Evolutionary conservation across 2,888 invertebrate genomes (phyloP).

Genomic region (Drosophila mimetica): DNA sequence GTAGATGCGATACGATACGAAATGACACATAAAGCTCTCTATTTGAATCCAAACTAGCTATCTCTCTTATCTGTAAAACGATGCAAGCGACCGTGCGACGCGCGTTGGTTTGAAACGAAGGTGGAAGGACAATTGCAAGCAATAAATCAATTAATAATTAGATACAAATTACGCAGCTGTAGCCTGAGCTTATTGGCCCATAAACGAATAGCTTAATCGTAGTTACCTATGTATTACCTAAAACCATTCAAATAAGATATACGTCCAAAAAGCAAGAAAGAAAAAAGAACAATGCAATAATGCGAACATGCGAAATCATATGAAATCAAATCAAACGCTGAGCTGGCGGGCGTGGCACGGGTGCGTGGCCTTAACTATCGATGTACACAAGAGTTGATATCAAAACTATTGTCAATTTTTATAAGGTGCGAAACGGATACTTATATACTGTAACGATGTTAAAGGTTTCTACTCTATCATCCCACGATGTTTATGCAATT

Average conservation of each 20-base stretch:
- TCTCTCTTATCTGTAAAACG: constrained; percentile 7
- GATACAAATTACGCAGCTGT: constrained; percentile 42
- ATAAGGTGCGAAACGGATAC: constrained; percentile 2
- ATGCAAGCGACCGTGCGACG: constrained; percentile 40
- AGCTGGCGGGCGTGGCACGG: constrained; percentile 49
- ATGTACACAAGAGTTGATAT: constrained; percentile 64
- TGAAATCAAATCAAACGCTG: constrained; percentile 32
- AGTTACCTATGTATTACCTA: constrained; percentile 42
- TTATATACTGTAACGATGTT: constrained; percentile 21
- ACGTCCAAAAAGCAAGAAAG: constrained; percentile 55
- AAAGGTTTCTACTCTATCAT: constrained; percentile 20
- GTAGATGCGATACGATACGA: constrained; percentile 8
- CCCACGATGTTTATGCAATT: constrained; percentile 1
- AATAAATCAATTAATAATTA: constrained; percentile 41
- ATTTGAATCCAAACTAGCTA: constrained; percentile 3
- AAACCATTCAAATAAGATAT: constrained; percentile 40
- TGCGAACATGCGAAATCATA: constrained; percentile 26
- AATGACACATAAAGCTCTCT: constrained; percentile 20
- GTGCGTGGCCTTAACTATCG: constrained; percentile 33
- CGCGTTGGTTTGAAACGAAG: constrained; percentile 25
- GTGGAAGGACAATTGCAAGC: constrained; percentile 23
- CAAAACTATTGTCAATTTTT: constrained; percentile 73
- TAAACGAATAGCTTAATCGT: constrained; percentile 42
- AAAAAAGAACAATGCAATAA: constrained; percentile 17
- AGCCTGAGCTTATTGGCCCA: constrained; percentile 61